Base-by-base conservation (phyloP, 2,797 vertebrate species). In the Platalea minor region DNA sequence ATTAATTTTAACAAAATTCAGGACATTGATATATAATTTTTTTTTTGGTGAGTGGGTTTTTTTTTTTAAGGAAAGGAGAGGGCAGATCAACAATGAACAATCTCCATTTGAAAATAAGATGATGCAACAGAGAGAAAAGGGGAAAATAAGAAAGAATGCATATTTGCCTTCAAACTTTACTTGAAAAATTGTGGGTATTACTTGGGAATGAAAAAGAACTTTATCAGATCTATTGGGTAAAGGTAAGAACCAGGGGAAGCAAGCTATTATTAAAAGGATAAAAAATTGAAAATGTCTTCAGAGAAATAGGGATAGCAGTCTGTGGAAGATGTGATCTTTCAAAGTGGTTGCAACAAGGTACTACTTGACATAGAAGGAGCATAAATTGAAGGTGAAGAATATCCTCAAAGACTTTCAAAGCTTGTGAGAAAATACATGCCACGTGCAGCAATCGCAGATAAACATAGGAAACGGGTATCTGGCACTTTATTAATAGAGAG, bases 21-120 rank as follows among this genome's bases (percentile, higher is more conserved):
- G 12, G 17, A 59, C 21, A 4, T 51, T 51, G 11, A 41, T 59
- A 6, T 2, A 3, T 3, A 41, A 41, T 19, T 45, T 29, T 57
- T 37, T 61, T 31, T 84, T 76, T 7, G 2, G 6, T 13, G 4
- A 4, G 23, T 9, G 12, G 21, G 1, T 5, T 37, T 2, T 10
- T 37, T 65, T 75, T 79, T n/a, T 2, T 68, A 56, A 13, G 9
- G 15, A 72, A 76, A 51, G 19, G 1, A 80, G 20, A 37, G 10
- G 13, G 6, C 13, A 77, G 9, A 18, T 54, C 23, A 74, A 39
- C 25, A 45, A 11, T n/a, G 37, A 83, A 17, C 13, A 81, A 6
- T 54, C 4, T 70, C 37, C 24, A 35, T 48, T 89, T 91, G 31
- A 78, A 91, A 91, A 45, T 48, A 56, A 56, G 23, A 3, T 68